Percentiles rank a stretch among this genome's conserved stretches.
phyloP scores from a whole-genome alignment of 2,888 invertebrate genomes.

The Capitulum mitella region DNA sequence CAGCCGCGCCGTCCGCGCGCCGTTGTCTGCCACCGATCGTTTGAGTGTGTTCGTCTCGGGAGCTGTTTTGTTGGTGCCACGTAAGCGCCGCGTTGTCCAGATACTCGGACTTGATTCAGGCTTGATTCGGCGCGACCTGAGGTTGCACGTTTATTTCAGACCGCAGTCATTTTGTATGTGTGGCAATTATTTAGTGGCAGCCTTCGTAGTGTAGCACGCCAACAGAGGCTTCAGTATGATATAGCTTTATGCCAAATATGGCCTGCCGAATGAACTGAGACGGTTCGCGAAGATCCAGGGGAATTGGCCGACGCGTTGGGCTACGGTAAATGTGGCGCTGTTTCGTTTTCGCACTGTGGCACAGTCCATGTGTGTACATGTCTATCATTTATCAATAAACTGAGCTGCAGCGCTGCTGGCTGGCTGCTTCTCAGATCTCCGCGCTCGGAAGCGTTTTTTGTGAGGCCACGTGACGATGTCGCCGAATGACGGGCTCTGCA shows the following conservation, averaged over 20 bases:
- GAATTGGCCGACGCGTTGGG: not conserved
- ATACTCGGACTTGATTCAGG: not conserved
- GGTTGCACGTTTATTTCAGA: not conserved
- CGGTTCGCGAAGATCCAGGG: not conserved
- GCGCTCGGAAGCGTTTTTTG: too few species aligned
- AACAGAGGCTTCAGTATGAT: not conserved
- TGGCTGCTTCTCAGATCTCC: too few species aligned
- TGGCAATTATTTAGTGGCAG: not conserved
- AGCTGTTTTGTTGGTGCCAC: not conserved
- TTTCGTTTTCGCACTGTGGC: not conserved
- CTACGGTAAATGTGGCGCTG: not conserved
- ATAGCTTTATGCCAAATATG: not conserved
- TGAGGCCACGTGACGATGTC: too few species aligned
- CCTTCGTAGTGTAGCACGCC: not conserved
- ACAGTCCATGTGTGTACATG: not conserved
- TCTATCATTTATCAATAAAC: slow-evolving; percentile 15
- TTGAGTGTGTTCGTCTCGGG: not conserved
- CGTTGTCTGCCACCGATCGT: too few species aligned
- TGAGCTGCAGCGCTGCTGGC: not conserved
- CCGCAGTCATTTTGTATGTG: not conserved
- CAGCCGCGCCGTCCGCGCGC: too few species aligned
- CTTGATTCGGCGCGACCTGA: not conserved
- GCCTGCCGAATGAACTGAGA: not conserved
- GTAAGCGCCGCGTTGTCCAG: not conserved
- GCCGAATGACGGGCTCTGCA: too few species aligned